Evolutionary conservation across 2,888 invertebrate species (phyloP).

Genomic region (Terebella lapidaria): DNA sequence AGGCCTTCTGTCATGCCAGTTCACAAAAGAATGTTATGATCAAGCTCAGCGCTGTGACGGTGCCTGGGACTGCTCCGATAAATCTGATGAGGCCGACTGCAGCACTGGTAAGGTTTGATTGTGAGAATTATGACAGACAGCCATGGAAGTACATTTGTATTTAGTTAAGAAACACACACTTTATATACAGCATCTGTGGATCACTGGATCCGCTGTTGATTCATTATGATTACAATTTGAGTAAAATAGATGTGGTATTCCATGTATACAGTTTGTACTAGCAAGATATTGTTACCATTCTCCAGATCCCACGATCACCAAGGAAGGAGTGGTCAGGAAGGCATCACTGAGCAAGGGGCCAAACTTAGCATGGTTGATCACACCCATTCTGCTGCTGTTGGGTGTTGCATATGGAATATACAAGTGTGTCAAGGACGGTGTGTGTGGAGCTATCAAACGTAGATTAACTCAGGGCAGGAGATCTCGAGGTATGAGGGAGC

Average conservation of each 20-base stretch:
- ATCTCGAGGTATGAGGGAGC: neutral
- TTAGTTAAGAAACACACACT: too few relatives aligned
- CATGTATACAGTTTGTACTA: too few relatives aligned
- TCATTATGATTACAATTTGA: too few relatives aligned
- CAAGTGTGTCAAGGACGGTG: slow-evolving; percentile 5
- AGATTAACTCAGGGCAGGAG: neutral
- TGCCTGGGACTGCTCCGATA: neutral
- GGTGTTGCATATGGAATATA: slow-evolving; percentile 4
- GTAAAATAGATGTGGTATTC: too few relatives aligned
- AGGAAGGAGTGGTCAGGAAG: too few relatives aligned
- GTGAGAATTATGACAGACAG: too few relatives aligned
- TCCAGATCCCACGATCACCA: too few relatives aligned
- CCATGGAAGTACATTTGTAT: too few relatives aligned
- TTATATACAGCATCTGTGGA: too few relatives aligned
- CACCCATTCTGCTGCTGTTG: slow-evolving; percentile 2
- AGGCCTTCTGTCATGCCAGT: neutral
- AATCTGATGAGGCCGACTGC: neutral
- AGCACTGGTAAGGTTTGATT: neutral
- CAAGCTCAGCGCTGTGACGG: neutral
- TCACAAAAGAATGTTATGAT: neutral
- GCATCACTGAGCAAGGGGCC: neutral
- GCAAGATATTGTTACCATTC: too few relatives aligned
- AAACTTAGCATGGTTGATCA: slow-evolving; percentile 9
- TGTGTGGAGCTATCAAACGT: slow-evolving; percentile 1
- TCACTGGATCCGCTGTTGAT: too few relatives aligned